Base-by-base conservation (phyloP, 2,888 invertebrate genomes). In the Atherix ibis region DNA sequence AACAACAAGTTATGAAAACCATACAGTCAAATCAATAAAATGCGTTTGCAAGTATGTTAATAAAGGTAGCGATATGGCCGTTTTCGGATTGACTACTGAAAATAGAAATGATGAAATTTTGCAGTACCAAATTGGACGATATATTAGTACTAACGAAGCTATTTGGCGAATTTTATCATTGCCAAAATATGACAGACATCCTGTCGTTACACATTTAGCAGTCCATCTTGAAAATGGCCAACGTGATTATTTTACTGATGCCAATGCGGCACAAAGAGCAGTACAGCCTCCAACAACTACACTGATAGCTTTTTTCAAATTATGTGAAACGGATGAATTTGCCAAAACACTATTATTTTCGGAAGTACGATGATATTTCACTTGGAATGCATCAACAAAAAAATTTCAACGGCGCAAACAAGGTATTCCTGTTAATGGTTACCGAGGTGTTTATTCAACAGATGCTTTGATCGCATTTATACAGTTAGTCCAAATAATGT, bases 401-500 rank as follows among this genome's bases (percentile, higher is more conserved):
- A 45, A 46, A 42, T 55, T 49, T 38, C 39, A 48, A 44, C 42
- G 49, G 33, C 46, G 52, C 17, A 52, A 50, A 41, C 45, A 45
- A 49, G 48, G 47, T 37, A 41, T 40, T 29, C 41, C 47, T 42
- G 46, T 49, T 46, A 39, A 36, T 41, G 47, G 41, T 33, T 38
- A 46, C 33, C 35, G 43, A 32, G 27, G 43, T 38, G 43, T 54
- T 32, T 48, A 38, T 52, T 47, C 49, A 31, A 45, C 45, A 19
- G 46, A 53, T 48, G 49, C 49, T 10, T 36, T 54, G 51, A 51
- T 12, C 46, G 51, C 4, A 36, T 56, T 40, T 56, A 55, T 39
- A 41, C 53, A 43, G 52, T 54, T 18, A 51, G 53, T 49, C 51
- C 52, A 16, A n/a, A n/a, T n/a, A n/a, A n/a, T n/a, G n/a, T n/a